Conservation (phyloP, 1,140 invertebrate species). For the Araneus ventricosus region DNA sequence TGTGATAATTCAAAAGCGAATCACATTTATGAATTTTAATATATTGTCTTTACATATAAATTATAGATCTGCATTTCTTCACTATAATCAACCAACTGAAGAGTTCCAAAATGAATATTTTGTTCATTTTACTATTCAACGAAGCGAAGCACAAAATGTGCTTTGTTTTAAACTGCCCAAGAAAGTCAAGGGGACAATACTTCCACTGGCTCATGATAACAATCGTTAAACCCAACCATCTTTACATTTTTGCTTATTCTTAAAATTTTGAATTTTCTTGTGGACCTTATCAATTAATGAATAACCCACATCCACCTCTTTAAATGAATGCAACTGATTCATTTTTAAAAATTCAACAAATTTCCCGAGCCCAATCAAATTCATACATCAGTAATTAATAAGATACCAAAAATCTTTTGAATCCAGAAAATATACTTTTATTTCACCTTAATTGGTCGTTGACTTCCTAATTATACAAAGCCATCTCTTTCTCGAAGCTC, state of each 20-base stretch:
- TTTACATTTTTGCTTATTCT: neutral
- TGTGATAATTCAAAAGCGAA: no score
- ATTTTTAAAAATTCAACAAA: neutral
- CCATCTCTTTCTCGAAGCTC: neutral
- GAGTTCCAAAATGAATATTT: no score
- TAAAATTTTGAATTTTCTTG: neutral
- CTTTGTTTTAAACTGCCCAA: no score
- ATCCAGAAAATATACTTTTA: neutral
- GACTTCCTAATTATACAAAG: conserved; percentile 18
- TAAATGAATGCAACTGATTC: neutral
- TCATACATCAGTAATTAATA: neutral
- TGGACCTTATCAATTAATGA: neutral
- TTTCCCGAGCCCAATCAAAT: neutral
- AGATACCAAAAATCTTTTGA: neutral
- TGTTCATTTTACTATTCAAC: no score
- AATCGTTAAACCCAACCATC: no score
- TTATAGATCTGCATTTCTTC: no score
- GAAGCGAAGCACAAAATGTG: no score
- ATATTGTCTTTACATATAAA: no score
- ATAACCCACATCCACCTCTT: neutral
- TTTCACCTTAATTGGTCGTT: conserved; percentile 4
- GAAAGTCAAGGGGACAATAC: no score
- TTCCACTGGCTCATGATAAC: no score
- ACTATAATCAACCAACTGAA: no score
- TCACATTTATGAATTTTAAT: no score